Base-by-base conservation (phyloP, 2,797 vertebrate genomes). In the Trematomus bernacchii region DNA sequence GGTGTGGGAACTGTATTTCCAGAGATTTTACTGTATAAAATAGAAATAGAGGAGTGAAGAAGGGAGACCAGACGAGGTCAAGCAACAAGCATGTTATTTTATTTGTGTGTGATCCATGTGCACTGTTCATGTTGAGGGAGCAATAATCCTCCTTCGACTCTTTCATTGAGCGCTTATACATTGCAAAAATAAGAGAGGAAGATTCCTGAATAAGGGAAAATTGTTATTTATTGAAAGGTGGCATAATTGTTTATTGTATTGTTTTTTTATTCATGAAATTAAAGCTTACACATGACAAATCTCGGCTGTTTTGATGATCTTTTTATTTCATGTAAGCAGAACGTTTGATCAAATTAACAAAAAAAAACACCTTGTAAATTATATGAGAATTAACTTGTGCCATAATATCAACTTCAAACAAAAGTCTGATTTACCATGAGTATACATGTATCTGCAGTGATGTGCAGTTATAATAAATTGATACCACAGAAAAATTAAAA, bases 191-290 rank as follows among this genome's bases (percentile, higher is more conserved):
- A 84, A 51, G 51, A 76, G n/a, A 42, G 40, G 68, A 79, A 66
- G 46, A 80, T 84, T 84, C 89, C 54, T 72, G 70, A 66, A 48
- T 63, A 62, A 62, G 64, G 70, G 71, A 51, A 76, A 82, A 69
- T 63, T 79, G 86, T 88, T 94, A 94, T 94, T 94, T 94, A 93
- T 93, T 89, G 80, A 92, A 69, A 91, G 63, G 82, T 91, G 85
- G 64, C 87, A 87, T 85, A 89, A 82, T 55, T 87, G 86, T 92
- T 88, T 89, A 89, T 88, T 90, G 90, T 93, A 88, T 66, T 85
- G 76, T 91, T 93, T 94, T 91, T 89, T 92, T 93, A 92, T 93
- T 89, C 47, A 92, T 89, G 50, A 91, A 89, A 94, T 85, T 89
- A 93, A 94, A 93, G 85, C 82, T 87, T 90, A 84, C 72, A 89